A percentile compares a stretch with the other conserved stretches of the same genome.
Evolutionary conservation across 2,797 vertebrate species (phyloP).

Genomic region (Acridotheres tristis): DNA sequence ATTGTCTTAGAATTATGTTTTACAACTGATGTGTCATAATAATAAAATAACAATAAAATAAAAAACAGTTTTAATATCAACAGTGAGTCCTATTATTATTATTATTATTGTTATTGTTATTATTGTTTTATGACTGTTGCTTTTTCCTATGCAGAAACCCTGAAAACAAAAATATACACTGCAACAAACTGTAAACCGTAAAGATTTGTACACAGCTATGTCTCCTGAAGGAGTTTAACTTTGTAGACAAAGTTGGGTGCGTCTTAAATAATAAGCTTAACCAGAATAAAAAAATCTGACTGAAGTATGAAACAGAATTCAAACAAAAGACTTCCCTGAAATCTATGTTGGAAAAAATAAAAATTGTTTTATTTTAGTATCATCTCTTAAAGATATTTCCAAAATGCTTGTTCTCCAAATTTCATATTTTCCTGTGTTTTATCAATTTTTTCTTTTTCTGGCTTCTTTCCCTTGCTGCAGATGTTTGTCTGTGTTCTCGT

Average conservation of each 20-base stretch:
- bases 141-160: neutral
- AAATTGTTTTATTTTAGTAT: neutral
- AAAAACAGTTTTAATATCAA: constrained; percentile 18
- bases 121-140: neutral
- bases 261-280: neutral
- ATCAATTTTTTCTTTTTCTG: neutral
- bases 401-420: neutral
- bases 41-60: constrained; percentile 16
- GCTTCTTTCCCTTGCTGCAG: neutral
- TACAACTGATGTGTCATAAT: constrained; percentile 1
- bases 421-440: neutral
- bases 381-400: neutral
- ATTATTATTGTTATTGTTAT: neutral
- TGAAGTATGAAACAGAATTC: neutral
- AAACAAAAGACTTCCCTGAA: neutral
- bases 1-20: constrained; percentile 34
- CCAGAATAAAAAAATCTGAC: neutral
- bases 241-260: neutral
- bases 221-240: neutral
- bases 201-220: neutral
- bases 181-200: neutral
- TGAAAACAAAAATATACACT: neutral
- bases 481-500: neutral
- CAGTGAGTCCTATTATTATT: neutral
- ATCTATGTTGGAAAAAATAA: neutral